Evolutionary conservation across 1,140 invertebrate genomes (phyloP), one percentile per base, ranked within the genome.

Genomic region (Cyclargus thomasi): DNA sequence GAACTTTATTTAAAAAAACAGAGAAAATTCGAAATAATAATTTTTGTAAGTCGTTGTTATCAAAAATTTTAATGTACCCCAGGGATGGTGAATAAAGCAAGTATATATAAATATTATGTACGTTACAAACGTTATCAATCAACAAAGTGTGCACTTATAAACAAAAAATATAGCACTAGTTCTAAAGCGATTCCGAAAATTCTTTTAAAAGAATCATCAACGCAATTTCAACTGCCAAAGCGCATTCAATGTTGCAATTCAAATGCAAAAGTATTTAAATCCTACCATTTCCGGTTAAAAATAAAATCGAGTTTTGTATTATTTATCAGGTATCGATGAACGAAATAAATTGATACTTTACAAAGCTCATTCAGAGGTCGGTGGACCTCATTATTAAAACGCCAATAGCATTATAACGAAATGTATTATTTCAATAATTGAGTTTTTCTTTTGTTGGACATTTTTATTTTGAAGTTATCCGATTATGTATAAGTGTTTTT

Each of bases 361-460:
- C 55, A 59, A 59, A 59, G 55, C 55, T 59, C 55, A 59, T 59
- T 59, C 55, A 8, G 55, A 4, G 18, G 20, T 20, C 55, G 55
- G 55, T 21, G 55, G 18, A 59, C 55, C 55, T 59, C 55, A 59
- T 59, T 59, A 59, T 59, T 59, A 16, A 47, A 47, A 59, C 55
- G 18, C 55, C 18, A 21, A 11, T 59, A 20, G 18, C 18, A 59
- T 21, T 59, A 59, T 59, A 59, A 18, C 55, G 20, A 21, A 59
- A 59, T 59, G 55, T 59, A 59, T 59, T 59, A 59, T 59, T 20
- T 59, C 55, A 21, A 59, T 59, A 59, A 59, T 59, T 21, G 55
- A 59, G 20, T 59, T 59, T 59, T 21, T 59, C 11, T 59, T 20
- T 21, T 47, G 39, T 47, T 8, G 39, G 39, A 47, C 14, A 8